phyloP scores from a whole-genome alignment of 92 coral and sea anemone genomes.

The Micromussa lordhowensis region DNA sequence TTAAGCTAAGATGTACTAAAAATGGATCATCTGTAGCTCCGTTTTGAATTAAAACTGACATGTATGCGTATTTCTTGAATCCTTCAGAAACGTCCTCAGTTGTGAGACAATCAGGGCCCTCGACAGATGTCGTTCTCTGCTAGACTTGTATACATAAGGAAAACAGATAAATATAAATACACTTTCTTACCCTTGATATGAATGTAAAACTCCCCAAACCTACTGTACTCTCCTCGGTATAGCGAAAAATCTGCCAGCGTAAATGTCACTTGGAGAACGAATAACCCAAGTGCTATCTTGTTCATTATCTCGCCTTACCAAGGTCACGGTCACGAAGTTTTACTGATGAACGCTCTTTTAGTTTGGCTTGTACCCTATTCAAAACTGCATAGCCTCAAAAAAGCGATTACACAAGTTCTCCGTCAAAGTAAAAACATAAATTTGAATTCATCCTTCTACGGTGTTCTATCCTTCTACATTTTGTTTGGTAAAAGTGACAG shows the following conservation, averaged over 20 bases:
- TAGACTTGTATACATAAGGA: background rate
- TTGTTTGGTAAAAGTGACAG: no score
- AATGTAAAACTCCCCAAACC: background rate
- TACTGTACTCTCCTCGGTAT: background rate
- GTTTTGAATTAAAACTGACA: no score
- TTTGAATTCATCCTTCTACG: no score
- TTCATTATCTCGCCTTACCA: background rate
- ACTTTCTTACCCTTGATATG: background rate
- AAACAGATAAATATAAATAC: background rate
- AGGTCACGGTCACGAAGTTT: background rate
- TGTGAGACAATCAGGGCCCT: background rate
- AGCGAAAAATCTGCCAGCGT: background rate
- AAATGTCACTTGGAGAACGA: background rate
- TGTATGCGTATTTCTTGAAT: no score
- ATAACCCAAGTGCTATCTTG: background rate
- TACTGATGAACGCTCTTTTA: background rate
- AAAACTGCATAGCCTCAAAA: no score
- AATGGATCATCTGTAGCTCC: no score
- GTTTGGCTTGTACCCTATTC: background rate
- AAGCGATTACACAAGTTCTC: no score
- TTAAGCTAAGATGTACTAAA: no score
- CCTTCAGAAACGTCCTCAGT: no score
- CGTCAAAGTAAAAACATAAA: no score
- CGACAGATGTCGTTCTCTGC: background rate
- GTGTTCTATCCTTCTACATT: no score